A percentile compares a stretch with the other conserved stretches of the same genome.
Evolutionary conservation across 2,888 invertebrate species (phyloP).

Genomic region (Drosophila rubida): DNA sequence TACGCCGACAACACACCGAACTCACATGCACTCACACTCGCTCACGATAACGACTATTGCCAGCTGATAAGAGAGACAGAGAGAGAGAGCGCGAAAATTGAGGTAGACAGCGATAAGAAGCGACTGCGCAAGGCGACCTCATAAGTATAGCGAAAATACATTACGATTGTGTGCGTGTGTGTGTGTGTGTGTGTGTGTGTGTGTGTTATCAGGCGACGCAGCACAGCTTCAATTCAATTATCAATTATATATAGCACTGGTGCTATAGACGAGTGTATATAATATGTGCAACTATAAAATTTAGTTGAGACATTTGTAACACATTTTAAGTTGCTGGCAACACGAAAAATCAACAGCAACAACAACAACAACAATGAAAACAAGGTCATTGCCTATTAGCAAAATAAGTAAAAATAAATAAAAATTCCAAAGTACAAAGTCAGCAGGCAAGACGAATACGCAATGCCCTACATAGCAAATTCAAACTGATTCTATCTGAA

Average conservation of each 20-base stretch:
- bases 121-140: conserved; percentile 23
- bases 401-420: conserved; percentile 45
- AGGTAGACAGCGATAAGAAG: conserved; percentile 27
- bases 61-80: conserved; percentile 30
- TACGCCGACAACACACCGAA: background rate
- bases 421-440: conserved; percentile 38
- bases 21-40: conserved; percentile 1
- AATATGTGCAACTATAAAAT: conserved; percentile 14
- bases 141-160: conserved; percentile 6
- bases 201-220: conserved; percentile 35
- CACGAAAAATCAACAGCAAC: conserved; percentile 25
- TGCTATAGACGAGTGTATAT: conserved; percentile 1
- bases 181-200: conserved; percentile 2
- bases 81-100: conserved; percentile 3
- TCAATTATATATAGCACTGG: conserved; percentile 15
- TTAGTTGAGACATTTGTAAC: conserved; percentile 45
- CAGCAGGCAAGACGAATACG: conserved; percentile 14
- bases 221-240: conserved; percentile 47
- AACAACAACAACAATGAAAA: conserved; percentile 36
- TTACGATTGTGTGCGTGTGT: background rate
- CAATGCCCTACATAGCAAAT: conserved; percentile 20
- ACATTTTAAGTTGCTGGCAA: conserved; percentile 45
- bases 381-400: conserved; percentile 68
- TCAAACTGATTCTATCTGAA: background rate
- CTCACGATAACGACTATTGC: conserved; percentile 26